phyloP scores from a whole-genome alignment of 2,113 vertebrate genomes.

The Aptenodytes patagonicus region DNA sequence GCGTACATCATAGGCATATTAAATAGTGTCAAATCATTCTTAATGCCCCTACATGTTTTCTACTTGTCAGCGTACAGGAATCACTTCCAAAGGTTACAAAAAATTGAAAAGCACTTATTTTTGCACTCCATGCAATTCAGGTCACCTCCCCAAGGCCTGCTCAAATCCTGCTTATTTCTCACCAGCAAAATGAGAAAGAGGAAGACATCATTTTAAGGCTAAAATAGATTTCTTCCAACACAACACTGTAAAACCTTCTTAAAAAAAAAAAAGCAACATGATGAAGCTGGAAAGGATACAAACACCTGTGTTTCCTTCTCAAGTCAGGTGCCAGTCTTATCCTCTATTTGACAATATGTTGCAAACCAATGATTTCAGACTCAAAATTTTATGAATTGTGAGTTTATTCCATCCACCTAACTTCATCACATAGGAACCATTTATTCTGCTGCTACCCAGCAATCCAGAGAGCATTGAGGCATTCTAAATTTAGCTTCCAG shows the following conservation, averaged over 20 bases:
- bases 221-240: not conserved
- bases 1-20: not conserved
- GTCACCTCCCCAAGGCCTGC: slow-evolving; percentile 9
- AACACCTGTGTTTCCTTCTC: not conserved
- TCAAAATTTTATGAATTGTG: not conserved
- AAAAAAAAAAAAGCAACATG: not conserved
- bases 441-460: not conserved
- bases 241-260: not conserved
- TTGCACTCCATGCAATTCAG: slow-evolving; percentile 20
- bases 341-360: not conserved
- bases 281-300: not conserved
- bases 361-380: not conserved
- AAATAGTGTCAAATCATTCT: not conserved
- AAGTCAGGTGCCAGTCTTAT: not conserved
- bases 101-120: not conserved
- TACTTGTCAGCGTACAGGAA: not conserved
- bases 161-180: slow-evolving; percentile 20
- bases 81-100: not conserved
- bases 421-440: not conserved
- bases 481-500: slow-evolving; percentile 41
- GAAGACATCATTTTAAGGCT: not conserved
- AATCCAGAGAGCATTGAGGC: not conserved
- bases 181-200: slow-evolving; percentile 8
- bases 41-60: not conserved
- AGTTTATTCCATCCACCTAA: not conserved